Conservation (phyloP, 1,140 invertebrate genomes). For the Stegodyphus mimosarum region DNA sequence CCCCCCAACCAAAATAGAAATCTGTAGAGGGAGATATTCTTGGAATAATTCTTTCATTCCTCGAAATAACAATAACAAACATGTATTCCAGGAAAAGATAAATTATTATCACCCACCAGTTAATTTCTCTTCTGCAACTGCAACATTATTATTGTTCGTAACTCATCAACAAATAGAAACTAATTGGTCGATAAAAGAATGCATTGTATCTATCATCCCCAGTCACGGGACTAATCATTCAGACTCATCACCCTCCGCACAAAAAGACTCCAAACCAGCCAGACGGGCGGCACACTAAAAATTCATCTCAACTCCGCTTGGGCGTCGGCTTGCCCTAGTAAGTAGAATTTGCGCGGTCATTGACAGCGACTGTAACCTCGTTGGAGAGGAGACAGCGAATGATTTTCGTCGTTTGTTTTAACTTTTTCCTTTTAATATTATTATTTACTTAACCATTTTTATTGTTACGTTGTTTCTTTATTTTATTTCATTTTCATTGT, state of each 20-base stretch:
- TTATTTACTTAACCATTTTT: too few species aligned
- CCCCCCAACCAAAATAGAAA: too few species aligned
- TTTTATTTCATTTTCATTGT: not conserved
- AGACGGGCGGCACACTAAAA: constrained; percentile 26
- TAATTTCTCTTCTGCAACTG: too few species aligned
- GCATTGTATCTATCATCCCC: constrained; percentile 13
- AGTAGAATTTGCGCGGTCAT: constrained; percentile 35
- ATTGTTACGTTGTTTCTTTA: too few species aligned
- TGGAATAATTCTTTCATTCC: too few species aligned
- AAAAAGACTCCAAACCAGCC: constrained; percentile 2
- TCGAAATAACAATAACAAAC: too few species aligned
- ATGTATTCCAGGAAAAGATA: too few species aligned
- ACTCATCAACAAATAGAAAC: constrained; percentile 6
- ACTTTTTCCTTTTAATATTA: not conserved
- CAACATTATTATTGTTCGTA: not conserved
- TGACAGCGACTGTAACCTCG: constrained; percentile 48
- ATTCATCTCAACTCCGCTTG: constrained; percentile 35
- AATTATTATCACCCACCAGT: too few species aligned
- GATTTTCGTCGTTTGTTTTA: not conserved
- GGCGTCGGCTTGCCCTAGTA: constrained; percentile 51
- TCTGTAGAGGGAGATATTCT: too few species aligned
- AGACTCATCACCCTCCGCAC: constrained; percentile 14
- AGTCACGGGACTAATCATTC: not conserved
- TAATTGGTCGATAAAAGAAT: not conserved
- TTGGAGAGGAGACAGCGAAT: not conserved